These are phyloP conservation scores for Trilocha varians DNA, from an alignment of 2,888 invertebrate genomes.

Conservation along the genomic window DNA sequence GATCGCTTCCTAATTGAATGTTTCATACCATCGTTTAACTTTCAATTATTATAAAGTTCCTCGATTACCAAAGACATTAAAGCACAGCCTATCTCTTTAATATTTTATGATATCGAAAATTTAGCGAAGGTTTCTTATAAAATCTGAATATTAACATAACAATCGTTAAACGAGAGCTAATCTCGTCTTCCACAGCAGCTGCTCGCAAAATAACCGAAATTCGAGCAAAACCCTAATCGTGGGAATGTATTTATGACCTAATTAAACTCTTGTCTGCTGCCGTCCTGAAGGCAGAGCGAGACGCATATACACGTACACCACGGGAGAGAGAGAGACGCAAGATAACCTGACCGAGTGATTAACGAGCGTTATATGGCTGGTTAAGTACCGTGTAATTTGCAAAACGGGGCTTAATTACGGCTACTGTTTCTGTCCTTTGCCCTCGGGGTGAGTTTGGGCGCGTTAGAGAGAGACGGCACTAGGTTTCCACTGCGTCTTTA, in stretches of 20 bases:
- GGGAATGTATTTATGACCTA: conserved; percentile 74
- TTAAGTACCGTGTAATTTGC: conserved; percentile 85
- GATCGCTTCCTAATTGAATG: too few relatives aligned
- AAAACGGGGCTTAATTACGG: conserved; percentile 81
- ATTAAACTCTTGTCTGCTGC: conserved; percentile 66
- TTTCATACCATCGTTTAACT: too few relatives aligned
- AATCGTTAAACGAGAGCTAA: not conserved
- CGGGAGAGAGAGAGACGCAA: conserved; percentile 36
- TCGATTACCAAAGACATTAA: too few relatives aligned
- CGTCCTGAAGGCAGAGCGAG: conserved; percentile 29
- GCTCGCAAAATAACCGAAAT: conserved; percentile 33
- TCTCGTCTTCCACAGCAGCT: conserved; percentile 31
- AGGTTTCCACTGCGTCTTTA: conserved; percentile 48
- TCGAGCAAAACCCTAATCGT: conserved; percentile 53
- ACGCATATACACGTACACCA: conserved; percentile 17
- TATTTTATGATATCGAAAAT: too few relatives aligned
- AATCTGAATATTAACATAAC: not conserved
- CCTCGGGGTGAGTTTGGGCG: conserved; percentile 16
- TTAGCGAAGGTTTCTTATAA: not conserved
- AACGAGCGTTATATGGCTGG: conserved; percentile 79
- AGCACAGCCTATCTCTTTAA: too few relatives aligned
- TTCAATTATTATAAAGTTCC: too few relatives aligned
- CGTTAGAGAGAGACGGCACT: conserved; percentile 35
- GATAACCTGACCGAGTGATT: conserved; percentile 67
- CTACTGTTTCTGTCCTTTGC: conserved; percentile 61